phyloP scores from a whole-genome alignment of 2,113 vertebrate species.

The Nerophis ophidion region DNA sequence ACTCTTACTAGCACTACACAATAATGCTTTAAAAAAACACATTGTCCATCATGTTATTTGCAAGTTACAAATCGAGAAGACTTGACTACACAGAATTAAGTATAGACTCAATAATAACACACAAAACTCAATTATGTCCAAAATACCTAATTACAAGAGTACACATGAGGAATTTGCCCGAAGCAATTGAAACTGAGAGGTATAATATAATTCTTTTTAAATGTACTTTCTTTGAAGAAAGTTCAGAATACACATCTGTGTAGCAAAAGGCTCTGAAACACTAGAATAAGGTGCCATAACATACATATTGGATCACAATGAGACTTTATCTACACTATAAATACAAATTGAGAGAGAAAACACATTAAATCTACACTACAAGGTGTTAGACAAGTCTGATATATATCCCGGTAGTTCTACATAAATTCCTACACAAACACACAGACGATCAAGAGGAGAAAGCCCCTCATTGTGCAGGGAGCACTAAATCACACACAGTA shows the following conservation, averaged over 20 bases:
- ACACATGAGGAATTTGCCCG: background rate
- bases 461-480: slow-evolving; percentile 11
- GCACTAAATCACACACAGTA: slow-evolving; percentile 50
- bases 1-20: background rate
- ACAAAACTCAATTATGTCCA: background rate
- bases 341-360: slow-evolving; percentile 7
- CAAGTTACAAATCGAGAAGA: too few relatives aligned
- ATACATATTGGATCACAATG: background rate
- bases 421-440: background rate
- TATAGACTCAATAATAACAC: too few relatives aligned
- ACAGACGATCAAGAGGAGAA: slow-evolving; percentile 13
- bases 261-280: background rate
- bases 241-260: background rate
- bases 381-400: slow-evolving; percentile 12
- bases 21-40: background rate
- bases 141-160: background rate
- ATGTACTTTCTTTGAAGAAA: background rate
- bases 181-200: background rate
- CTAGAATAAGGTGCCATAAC: background rate
- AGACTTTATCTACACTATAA: background rate
- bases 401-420: background rate
- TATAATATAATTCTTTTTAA: background rate
- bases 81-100: too few relatives aligned
- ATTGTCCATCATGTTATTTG: too few relatives aligned
- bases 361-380: background rate